Evolutionary conservation across 2,797 vertebrate genomes (phyloP).

Genomic region (Psittacula echo): DNA sequence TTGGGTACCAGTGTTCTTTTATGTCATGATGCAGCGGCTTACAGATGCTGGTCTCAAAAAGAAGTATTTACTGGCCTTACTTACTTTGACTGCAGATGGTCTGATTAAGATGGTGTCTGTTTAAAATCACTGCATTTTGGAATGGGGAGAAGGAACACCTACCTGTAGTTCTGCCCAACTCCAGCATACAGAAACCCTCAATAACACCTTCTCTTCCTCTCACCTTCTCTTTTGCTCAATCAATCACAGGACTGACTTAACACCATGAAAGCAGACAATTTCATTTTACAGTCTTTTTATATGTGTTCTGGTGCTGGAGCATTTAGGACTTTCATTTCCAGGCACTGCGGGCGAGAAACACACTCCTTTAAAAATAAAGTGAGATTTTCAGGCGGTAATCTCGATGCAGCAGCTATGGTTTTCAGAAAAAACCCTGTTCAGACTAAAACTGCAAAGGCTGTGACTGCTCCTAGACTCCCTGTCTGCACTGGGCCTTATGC

Average conservation of each 20-base stretch:
- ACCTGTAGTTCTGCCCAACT: neutral
- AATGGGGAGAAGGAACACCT: neutral
- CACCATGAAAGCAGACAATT: conserved; percentile 61
- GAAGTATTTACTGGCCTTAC: neutral
- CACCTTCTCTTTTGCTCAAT: neutral
- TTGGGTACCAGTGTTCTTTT: neutral
- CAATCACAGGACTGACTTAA: conserved; percentile 57
- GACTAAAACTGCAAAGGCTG: conserved; percentile 9
- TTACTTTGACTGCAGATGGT: neutral
- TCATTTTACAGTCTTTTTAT: conserved; percentile 65
- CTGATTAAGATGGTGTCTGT: neutral
- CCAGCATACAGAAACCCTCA: conserved; percentile 23
- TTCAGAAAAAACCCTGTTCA: conserved; percentile 4
- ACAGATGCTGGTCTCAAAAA: neutral
- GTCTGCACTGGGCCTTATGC: neutral
- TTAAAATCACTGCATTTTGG: neutral
- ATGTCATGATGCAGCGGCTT: neutral
- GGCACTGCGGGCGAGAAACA: conserved; percentile 53
- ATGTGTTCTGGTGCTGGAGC: conserved; percentile 51
- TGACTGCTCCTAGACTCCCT: conserved; percentile 27
- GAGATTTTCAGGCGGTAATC: conserved; percentile 58
- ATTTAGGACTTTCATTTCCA: conserved; percentile 71
- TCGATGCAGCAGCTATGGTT: neutral
- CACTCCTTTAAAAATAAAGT: conserved; percentile 65
- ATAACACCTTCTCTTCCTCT: conserved; percentile 13